Base-by-base conservation (phyloP, 2,888 invertebrate species). In the Tachina grossa region DNA sequence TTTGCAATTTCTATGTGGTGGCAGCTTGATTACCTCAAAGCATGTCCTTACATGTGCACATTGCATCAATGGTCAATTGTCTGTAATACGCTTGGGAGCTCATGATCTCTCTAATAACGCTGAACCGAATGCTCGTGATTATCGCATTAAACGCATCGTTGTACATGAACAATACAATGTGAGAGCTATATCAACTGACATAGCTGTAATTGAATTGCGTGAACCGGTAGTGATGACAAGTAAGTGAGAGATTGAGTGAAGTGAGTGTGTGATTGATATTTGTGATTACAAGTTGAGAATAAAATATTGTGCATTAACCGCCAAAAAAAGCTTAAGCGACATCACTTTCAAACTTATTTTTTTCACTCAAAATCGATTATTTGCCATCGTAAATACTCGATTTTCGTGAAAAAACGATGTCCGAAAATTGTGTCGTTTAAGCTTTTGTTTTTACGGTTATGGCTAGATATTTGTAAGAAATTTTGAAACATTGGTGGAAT, bases 11-110 rank as follows among this genome's bases (percentile, higher is more conserved):
- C 95, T 95, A 94, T 97, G 97, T 90, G 96, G 95, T 1, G 97
- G 96, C 11, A 95, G 96, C 4, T 92, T 97, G 22, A 94, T 97
- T 43, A 94, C 95, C 9, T 92, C 94, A 0, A 93, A 93, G 31
- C 95, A 96, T 91, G 94, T 97, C 13, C 91, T 97, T n/a, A 96
- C 96, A 2, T 96, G 96, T 0, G 96, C 96, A 1, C 93, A 93
- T 83, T 93, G 93, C 84, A 88, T 92, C 8, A 91, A 88, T 68
- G 74, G 89, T 0, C 77, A 85, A n/a, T 45, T 93, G 51, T 71
- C 94, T 87, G 87, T 96, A 2, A 96, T 95, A 0, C 94, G 97
- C 3, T 91, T 97, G 0, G 97, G 97, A 0, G 97, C 97, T 87
- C 94, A 97, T 89, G 95, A 97, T 92, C 90, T 97, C 0, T 85